Percentiles rank a stretch among this genome's conserved stretches.
Evolutionary conservation across 35 echinoderm and acorn worm species (phyloP).

Genomic region (Patiria miniata): DNA sequence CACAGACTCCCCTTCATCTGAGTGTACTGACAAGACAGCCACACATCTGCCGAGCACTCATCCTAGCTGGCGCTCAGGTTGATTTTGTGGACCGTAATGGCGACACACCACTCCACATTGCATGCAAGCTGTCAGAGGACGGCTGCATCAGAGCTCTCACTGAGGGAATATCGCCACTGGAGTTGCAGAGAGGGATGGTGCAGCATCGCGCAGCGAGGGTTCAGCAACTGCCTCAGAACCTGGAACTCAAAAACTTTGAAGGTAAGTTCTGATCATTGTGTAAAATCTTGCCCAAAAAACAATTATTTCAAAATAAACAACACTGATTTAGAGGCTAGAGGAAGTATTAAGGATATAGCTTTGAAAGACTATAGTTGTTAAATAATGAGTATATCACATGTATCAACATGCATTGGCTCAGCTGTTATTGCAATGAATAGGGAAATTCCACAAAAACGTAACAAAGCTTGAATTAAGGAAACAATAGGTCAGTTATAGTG

Average conservation of each 20-base stretch:
- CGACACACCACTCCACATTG: conserved; percentile 82
- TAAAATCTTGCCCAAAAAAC: background rate
- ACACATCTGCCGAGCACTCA: conserved; percentile 59
- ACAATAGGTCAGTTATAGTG: too few relatives aligned
- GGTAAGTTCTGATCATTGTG: conserved; percentile 41
- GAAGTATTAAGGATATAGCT: too few relatives aligned
- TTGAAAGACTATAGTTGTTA: too few relatives aligned
- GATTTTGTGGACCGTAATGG: conserved; percentile 67
- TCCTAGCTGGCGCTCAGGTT: conserved; percentile 56
- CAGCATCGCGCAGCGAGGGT: conserved; percentile 6
- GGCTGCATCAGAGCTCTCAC: conserved; percentile 71
- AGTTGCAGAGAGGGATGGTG: conserved; percentile 42
- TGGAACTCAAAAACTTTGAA: conserved; percentile 89
- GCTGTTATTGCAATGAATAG: too few relatives aligned
- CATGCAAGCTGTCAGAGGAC: conserved; percentile 42
- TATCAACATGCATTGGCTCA: too few relatives aligned
- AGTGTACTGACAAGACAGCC: conserved; percentile 65
- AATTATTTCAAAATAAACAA: too few relatives aligned
- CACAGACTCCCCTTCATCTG: conserved; percentile 76
- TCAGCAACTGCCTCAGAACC: conserved; percentile 52
- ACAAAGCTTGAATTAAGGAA: too few relatives aligned
- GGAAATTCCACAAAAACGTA: too few relatives aligned
- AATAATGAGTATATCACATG: too few relatives aligned
- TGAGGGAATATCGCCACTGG: conserved; percentile 12
- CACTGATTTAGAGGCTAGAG: too few relatives aligned